Percentiles rank a stretch among this genome's conserved stretches.
phyloP scores from a whole-genome alignment of 2,797 vertebrate genomes.

The Phoebastria nigripes region DNA sequence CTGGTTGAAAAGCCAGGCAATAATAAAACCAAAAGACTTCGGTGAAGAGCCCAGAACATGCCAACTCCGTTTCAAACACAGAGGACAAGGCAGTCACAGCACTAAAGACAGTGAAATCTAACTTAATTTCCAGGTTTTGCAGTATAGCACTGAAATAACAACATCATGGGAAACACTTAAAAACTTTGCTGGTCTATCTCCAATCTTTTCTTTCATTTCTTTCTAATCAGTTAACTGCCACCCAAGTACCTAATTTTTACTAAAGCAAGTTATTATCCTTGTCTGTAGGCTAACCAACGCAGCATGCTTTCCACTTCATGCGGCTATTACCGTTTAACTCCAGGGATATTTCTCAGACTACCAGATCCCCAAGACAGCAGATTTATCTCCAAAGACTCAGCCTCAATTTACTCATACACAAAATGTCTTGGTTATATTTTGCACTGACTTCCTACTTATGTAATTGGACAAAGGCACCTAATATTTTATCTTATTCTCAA shows the following conservation, averaged over 20 bases:
- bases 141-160: not conserved
- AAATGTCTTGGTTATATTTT: not conserved
- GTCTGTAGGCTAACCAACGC: not conserved
- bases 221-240: not conserved
- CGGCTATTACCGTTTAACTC: not conserved
- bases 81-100: not conserved
- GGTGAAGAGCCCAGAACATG: not conserved
- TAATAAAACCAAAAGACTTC: not conserved
- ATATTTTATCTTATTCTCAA: not conserved
- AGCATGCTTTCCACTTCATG: fast-evolving
- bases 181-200: not conserved
- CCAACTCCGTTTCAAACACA: not conserved
- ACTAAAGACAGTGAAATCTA: not conserved
- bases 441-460: fast-evolving
- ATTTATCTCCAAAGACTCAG: not conserved
- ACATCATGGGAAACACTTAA: not conserved
- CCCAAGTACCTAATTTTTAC: not conserved
- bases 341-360: not conserved
- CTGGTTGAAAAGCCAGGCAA: not conserved
- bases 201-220: not conserved
- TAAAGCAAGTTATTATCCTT: not conserved
- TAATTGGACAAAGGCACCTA: not conserved
- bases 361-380: not conserved
- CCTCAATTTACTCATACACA: not conserved
- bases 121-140: not conserved